Conservation (phyloP, 2,888 invertebrate genomes). For the Hydrotaea cyrtoneurina region DNA sequence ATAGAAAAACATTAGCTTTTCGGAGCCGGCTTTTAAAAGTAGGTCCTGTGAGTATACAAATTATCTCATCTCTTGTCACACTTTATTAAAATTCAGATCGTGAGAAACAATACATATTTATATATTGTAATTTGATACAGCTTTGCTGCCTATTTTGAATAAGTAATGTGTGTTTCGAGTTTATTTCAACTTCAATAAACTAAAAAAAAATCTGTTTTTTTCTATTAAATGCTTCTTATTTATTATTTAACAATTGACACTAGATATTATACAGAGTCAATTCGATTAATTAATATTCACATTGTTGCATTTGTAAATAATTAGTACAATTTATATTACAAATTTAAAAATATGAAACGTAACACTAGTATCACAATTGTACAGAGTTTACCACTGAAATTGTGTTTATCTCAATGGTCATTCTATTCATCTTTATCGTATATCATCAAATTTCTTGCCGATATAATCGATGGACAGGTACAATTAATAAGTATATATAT, state of each 20-base stretch:
- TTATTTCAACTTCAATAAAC: too few relatives aligned
- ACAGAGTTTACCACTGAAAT: slow-evolving; percentile 50
- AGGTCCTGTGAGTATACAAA: too few relatives aligned
- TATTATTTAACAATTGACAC: neutral
- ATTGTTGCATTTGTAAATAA: neutral
- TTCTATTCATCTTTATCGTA: slow-evolving; percentile 9
- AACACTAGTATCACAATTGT: slow-evolving; percentile 64
- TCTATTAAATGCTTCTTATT: neutral
- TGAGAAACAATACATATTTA: too few relatives aligned
- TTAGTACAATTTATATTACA: neutral
- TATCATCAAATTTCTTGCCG: neutral
- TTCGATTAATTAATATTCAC: neutral
- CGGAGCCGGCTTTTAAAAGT: too few relatives aligned
- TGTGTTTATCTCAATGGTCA: slow-evolving; percentile 20
- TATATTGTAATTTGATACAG: too few relatives aligned
- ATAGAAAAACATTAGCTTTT: too few relatives aligned
- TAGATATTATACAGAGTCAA: neutral
- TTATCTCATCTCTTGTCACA: too few relatives aligned
- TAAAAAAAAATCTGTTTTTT: neutral
- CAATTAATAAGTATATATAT: slow-evolving; percentile 43
- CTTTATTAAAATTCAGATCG: too few relatives aligned
- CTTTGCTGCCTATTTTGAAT: too few relatives aligned
- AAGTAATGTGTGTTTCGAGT: too few relatives aligned
- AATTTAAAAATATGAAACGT: slow-evolving; percentile 15
- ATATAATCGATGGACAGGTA: slow-evolving; percentile 42